phyloP scores from a whole-genome alignment of 2,113 vertebrate genomes.

The Gorsachius goisagi region DNA sequence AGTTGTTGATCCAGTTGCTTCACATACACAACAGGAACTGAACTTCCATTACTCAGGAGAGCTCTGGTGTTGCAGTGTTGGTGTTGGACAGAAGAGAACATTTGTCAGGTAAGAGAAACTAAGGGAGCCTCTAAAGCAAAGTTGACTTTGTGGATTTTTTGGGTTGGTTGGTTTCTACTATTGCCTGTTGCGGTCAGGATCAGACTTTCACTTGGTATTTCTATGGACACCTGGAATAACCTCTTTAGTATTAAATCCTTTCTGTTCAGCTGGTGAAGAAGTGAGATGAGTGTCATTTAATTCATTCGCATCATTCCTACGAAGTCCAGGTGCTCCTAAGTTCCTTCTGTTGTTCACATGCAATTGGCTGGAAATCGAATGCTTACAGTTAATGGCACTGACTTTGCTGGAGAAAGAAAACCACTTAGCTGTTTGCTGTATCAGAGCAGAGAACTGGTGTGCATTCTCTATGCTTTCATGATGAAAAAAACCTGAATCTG shows the following conservation, averaged over 20 bases:
- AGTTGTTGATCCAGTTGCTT: neutral
- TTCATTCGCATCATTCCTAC: neutral
- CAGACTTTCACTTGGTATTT: neutral
- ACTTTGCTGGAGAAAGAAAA: neutral
- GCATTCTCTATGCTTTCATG: neutral
- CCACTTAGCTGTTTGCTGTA: neutral
- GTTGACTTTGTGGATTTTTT: neutral
- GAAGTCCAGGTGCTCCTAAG: neutral
- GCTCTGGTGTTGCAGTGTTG: neutral
- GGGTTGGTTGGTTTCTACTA: neutral
- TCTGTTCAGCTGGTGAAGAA: neutral
- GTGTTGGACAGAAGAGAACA: neutral
- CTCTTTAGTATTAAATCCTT: neutral
- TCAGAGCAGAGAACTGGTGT: neutral
- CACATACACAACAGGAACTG: rapidly evolving
- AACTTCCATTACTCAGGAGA: neutral
- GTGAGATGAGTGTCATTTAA: neutral
- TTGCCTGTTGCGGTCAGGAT: neutral
- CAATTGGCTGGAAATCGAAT: neutral
- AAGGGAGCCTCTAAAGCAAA: neutral
- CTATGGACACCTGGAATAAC: neutral
- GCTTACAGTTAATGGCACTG: neutral
- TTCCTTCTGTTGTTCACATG: neutral
- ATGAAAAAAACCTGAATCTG: neutral
- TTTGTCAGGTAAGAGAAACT: neutral